phyloP scores from a whole-genome alignment of 2,888 invertebrate genomes.

The Calliphora vomitoria region DNA sequence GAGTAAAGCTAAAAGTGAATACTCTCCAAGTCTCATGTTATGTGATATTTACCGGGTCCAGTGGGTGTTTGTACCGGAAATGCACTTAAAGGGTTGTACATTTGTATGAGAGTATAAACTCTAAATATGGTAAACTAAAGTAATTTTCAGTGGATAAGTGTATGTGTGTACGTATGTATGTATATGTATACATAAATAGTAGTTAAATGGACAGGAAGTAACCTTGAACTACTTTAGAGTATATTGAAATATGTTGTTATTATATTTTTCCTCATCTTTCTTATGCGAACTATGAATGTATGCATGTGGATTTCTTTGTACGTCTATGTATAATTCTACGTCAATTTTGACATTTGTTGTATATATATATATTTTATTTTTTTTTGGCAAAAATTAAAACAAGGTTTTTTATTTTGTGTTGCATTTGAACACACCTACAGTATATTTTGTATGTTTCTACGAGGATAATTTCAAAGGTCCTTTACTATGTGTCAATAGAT shows the following conservation, averaged over 20 bases:
- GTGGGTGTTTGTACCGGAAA: slow-evolving; percentile 65
- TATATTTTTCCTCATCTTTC: neutral
- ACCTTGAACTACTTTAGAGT: slow-evolving; percentile 73
- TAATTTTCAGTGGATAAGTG: slow-evolving; percentile 10
- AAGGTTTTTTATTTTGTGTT: slow-evolving; percentile 35
- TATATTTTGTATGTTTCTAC: neutral
- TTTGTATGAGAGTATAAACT: slow-evolving; percentile 17
- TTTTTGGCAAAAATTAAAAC: neutral
- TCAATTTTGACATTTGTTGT: slow-evolving; percentile 56
- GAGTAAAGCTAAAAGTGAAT: neutral
- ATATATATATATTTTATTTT: neutral
- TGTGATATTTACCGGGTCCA: slow-evolving; percentile 19
- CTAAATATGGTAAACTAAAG: neutral
- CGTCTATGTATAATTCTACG: slow-evolving; percentile 28
- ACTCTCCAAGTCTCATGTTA: neutral
- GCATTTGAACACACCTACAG: neutral
- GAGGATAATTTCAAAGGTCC: neutral
- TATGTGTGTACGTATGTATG: neutral
- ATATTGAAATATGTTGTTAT: slow-evolving; percentile 48
- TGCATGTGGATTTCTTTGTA: slow-evolving; percentile 9
- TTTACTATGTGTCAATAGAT: neutral
- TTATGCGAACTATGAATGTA: neutral
- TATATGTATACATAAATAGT: neutral
- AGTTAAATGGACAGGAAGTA: slow-evolving; percentile 69
- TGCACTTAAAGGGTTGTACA: slow-evolving; percentile 41